Conservation (phyloP, 1,140 invertebrate species). For the Temnothorax curvispinosus region DNA sequence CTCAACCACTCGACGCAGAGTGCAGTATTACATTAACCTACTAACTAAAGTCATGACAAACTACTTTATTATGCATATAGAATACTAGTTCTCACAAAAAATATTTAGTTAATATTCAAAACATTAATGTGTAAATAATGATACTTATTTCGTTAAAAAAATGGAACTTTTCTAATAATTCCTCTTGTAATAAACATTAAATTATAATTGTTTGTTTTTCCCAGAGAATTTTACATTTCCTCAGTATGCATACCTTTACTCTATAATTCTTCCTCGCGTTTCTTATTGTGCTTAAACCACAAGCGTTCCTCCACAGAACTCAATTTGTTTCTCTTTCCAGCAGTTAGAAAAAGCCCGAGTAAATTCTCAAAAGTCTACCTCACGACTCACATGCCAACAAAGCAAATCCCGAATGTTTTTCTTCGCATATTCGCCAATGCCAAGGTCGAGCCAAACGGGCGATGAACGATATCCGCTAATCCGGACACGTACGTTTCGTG, state of each 20-base stretch:
- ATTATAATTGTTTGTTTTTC: not conserved
- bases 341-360: not conserved
- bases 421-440: conserved; percentile 43
- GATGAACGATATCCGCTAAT: conserved; percentile 27
- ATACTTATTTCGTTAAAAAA: not conserved
- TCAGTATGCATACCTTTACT: not conserved
- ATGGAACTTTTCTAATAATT: not conserved
- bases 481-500: conserved; percentile 16
- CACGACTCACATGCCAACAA: conserved; percentile 22
- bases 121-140: not conserved
- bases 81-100: not conserved
- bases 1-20: not conserved
- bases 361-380: conserved; percentile 1
- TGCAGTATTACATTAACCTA: conserved; percentile 3
- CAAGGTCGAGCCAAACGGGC: conserved; percentile 31
- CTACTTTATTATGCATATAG: not conserved
- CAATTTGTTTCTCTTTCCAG: not conserved
- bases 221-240: not conserved
- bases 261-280: conserved; percentile 6
- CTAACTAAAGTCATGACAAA: not conserved
- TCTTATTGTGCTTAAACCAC: not conserved
- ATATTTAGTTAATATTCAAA: conserved; percentile 1
- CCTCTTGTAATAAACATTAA: not conserved
- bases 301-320: not conserved
- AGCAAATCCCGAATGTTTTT: conserved; percentile 13